Percentiles rank a stretch among this genome's conserved stretches.
phyloP scores from a whole-genome alignment of 2,797 vertebrate species.

The Varecia variegata region DNA sequence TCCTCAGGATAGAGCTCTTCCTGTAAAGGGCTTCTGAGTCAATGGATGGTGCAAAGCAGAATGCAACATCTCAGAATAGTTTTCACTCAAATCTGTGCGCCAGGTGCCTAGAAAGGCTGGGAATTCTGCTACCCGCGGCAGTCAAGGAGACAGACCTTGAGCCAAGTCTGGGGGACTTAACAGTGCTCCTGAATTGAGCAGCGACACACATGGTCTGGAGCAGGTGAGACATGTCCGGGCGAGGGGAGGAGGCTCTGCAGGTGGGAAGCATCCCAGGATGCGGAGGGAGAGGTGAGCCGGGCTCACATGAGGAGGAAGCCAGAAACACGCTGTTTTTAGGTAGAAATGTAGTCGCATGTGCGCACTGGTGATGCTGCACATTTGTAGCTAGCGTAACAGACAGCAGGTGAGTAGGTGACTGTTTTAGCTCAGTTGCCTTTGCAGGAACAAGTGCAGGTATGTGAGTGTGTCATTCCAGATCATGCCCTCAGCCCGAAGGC shows the following conservation, averaged over 20 bases:
- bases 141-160: not conserved
- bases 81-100: not conserved
- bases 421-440: not conserved
- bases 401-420: rapidly evolving
- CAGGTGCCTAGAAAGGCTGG: not conserved
- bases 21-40: not conserved
- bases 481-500: not conserved
- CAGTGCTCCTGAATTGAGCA: not conserved
- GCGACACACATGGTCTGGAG: not conserved
- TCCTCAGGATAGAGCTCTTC: not conserved
- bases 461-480: not conserved
- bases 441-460: too few species aligned
- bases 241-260: rapidly evolving
- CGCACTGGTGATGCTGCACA: rapidly evolving
- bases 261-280: not conserved
- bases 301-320: not conserved
- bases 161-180: rapidly evolving
- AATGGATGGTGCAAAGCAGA: not conserved
- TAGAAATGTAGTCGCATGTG: rapidly evolving
- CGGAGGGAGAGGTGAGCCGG: rapidly evolving
- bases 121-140: too few species aligned
- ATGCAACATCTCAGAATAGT: not conserved
- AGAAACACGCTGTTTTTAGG: not conserved
- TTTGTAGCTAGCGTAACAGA: not conserved
- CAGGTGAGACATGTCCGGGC: not conserved